A percentile compares a stretch with the other conserved stretches of the same genome.
phyloP scores from a whole-genome alignment of 2,797 vertebrate species.

The Malacoraja senta region DNA sequence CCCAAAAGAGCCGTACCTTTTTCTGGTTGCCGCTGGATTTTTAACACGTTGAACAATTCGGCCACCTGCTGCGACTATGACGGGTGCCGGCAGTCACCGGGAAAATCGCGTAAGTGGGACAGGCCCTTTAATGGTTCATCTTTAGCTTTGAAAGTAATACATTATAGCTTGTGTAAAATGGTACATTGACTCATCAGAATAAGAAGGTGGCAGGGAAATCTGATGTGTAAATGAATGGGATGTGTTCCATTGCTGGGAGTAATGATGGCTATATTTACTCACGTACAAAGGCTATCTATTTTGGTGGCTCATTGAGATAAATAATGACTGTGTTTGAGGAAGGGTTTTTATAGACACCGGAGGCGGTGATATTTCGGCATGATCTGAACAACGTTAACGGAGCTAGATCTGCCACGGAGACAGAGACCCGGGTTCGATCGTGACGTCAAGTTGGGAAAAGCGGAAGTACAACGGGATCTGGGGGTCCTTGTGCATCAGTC shows the following conservation, averaged over 20 bases:
- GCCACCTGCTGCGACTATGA: too few species aligned
- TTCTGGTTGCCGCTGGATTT: too few species aligned
- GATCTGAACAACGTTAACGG: too few species aligned
- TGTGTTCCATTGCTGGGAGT: neutral
- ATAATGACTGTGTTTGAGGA: neutral
- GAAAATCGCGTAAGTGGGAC: too few species aligned
- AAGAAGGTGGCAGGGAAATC: neutral
- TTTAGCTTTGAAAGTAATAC: neutral
- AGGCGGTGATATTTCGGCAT: neutral
- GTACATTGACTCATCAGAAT: neutral
- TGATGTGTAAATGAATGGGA: neutral
- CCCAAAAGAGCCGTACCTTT: too few species aligned
- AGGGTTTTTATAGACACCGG: neutral
- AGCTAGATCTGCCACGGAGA: too few species aligned
- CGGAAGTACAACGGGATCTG: too few species aligned
- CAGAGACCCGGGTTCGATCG: too few species aligned
- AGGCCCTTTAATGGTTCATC: neutral
- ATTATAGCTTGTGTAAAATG: neutral
- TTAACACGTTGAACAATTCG: too few species aligned
- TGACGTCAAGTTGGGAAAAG: too few species aligned
- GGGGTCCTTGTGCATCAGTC: too few species aligned
- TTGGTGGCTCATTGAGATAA: neutral
- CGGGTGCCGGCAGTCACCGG: too few species aligned
- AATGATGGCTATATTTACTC: neutral
- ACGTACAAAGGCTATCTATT: neutral